phyloP scores from a whole-genome alignment of 2,888 invertebrate species.

The Apodemia zela region DNA sequence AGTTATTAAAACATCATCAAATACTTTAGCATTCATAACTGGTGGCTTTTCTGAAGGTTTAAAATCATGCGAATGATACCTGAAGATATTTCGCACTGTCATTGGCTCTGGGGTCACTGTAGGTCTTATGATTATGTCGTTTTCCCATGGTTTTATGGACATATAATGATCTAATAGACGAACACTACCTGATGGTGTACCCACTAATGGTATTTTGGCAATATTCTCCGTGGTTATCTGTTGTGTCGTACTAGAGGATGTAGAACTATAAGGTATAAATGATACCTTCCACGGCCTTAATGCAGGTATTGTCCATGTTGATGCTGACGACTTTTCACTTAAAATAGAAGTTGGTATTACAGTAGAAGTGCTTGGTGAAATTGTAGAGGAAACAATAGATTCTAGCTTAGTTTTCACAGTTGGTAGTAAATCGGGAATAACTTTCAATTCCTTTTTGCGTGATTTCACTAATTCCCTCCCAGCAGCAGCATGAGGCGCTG shows the following conservation, averaged over 20 bases:
- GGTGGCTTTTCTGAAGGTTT: slow-evolving; percentile 51
- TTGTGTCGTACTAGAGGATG: slow-evolving; percentile 51
- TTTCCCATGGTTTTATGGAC: slow-evolving; percentile 64
- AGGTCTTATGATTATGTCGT: slow-evolving; percentile 61
- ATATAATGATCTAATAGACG: slow-evolving; percentile 53
- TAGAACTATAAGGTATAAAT: slow-evolving; percentile 22
- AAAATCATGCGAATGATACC: slow-evolving; percentile 52
- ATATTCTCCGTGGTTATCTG: slow-evolving; percentile 55
- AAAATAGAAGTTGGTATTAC: slow-evolving; percentile 42
- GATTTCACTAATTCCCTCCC: slow-evolving; percentile 56
- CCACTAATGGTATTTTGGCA: slow-evolving; percentile 48
- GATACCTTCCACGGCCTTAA: slow-evolving; percentile 66
- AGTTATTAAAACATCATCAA: slow-evolving; percentile 62
- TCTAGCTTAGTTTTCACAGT: slow-evolving; percentile 49
- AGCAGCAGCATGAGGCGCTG: slow-evolving; percentile 48
- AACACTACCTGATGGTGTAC: slow-evolving; percentile 55
- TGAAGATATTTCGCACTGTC: slow-evolving; percentile 54
- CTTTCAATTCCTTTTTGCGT: slow-evolving; percentile 64
- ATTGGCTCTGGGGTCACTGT: slow-evolving; percentile 59
- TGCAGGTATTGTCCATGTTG: slow-evolving; percentile 78
- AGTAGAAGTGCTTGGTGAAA: slow-evolving; percentile 39
- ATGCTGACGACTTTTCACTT: slow-evolving; percentile 53
- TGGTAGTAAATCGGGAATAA: slow-evolving; percentile 48
- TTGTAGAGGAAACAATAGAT: slow-evolving; percentile 40
- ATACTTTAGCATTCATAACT: slow-evolving; percentile 49